Conservation (phyloP, 2,113 vertebrate species). For the Sphyrna mokarran region DNA sequence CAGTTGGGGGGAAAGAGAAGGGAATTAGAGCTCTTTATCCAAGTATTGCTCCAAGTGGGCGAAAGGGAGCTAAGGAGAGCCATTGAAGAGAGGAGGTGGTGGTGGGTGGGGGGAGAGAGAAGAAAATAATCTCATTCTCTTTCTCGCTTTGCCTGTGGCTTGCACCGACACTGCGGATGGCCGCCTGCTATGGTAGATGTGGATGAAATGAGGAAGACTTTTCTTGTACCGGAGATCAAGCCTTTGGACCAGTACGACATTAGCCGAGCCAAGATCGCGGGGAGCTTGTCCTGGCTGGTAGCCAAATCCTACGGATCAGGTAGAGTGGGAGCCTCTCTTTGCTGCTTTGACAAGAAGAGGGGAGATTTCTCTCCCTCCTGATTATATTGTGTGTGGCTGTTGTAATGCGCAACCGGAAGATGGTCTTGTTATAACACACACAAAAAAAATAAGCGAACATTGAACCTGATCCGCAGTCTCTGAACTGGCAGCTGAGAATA, state of each 20-base stretch:
- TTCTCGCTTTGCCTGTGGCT: too few species aligned
- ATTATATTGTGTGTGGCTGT: conserved; percentile 44
- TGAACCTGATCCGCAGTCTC: background rate
- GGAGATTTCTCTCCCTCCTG: conserved; percentile 26
- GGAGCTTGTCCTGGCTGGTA: conserved; percentile 80
- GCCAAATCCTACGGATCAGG: conserved; percentile 79
- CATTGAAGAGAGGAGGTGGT: too few species aligned
- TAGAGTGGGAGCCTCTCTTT: conserved; percentile 46
- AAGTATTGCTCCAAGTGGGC: too few species aligned
- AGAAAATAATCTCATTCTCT: too few species aligned
- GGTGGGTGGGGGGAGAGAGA: too few species aligned
- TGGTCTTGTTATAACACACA: background rate
- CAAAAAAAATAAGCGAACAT: background rate
- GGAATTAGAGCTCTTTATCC: background rate
- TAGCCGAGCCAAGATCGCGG: conserved; percentile 73
- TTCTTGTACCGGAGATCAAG: conserved; percentile 79
- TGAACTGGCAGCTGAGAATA: background rate
- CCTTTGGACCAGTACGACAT: conserved; percentile 80
- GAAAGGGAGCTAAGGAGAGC: too few species aligned
- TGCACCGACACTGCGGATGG: background rate
- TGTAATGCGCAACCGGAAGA: conserved; percentile 25
- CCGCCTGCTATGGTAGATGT: conserved; percentile 69
- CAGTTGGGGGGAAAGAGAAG: background rate
- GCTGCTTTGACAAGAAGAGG: too few species aligned
- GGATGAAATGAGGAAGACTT: conserved; percentile 73